A percentile compares a stretch with the other conserved stretches of the same genome.
Evolutionary conservation across 2,888 invertebrate genomes (phyloP).

Genomic region (Mythimna pallens): DNA sequence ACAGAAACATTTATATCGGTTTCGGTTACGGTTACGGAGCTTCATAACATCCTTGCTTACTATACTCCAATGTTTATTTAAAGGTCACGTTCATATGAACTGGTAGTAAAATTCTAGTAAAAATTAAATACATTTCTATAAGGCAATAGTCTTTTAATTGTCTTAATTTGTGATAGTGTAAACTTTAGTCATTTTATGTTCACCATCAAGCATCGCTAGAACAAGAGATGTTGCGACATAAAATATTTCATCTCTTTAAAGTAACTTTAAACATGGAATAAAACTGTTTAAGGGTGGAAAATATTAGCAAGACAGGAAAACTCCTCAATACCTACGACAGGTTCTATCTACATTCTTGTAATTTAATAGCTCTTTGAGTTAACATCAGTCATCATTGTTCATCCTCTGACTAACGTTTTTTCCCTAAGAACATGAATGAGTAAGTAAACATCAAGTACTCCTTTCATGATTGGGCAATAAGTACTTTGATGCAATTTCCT

Average conservation of each 20-base stretch:
- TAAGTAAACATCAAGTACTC: constrained; percentile 23
- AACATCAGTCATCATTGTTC: constrained; percentile 1
- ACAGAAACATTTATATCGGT: no score
- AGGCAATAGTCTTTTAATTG: not conserved
- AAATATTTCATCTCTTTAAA: no score
- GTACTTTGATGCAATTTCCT: constrained; percentile 44
- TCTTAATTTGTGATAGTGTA: not conserved
- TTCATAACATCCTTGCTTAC: no score
- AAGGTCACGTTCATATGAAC: not conserved
- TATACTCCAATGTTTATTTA: not conserved
- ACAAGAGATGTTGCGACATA: not conserved
- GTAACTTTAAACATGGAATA: not conserved
- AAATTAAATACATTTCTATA: not conserved
- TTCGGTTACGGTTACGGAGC: no score
- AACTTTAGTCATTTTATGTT: not conserved
- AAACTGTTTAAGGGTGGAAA: not conserved
- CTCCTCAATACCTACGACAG: not conserved
- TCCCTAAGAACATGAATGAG: constrained; percentile 46
- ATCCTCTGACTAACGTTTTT: constrained; percentile 41
- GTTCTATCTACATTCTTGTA: constrained; percentile 13
- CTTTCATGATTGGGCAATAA: constrained; percentile 31
- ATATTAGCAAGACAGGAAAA: not conserved
- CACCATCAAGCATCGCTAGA: not conserved
- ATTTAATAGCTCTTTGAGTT: constrained; percentile 25
- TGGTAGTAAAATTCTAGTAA: not conserved